These are phyloP conservation scores for Scopus umbretta DNA, from an alignment of 2,113 vertebrate species.

Conservation along the genomic window DNA sequence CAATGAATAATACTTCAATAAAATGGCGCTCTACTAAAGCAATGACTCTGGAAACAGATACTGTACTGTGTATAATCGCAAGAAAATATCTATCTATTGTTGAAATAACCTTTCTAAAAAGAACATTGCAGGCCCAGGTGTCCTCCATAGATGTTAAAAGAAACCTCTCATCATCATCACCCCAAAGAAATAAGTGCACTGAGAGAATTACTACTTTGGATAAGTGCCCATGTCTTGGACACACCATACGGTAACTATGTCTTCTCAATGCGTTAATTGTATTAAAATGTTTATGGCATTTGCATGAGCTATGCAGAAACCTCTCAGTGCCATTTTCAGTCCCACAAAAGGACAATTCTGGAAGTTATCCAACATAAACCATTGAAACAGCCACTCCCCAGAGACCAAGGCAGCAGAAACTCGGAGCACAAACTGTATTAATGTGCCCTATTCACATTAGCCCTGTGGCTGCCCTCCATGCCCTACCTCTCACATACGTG, in stretches of 20 bases:
- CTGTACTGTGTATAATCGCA: neutral
- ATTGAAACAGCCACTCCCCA: neutral
- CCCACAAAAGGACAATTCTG: neutral
- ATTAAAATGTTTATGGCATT: neutral
- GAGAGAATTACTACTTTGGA: neutral
- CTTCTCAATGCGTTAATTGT: neutral
- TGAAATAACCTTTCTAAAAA: slow-evolving; percentile 5
- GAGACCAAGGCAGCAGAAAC: neutral
- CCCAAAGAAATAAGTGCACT: neutral
- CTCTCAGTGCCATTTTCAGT: neutral
- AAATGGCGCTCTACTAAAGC: neutral
- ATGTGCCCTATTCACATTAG: neutral
- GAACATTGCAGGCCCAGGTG: neutral
- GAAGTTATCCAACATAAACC: neutral
- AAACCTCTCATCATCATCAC: neutral
- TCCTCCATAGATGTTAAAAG: neutral
- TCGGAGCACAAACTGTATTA: neutral
- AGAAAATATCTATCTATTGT: neutral
- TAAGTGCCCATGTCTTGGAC: neutral
- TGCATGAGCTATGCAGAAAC: neutral
- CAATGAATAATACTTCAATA: slow-evolving; percentile 5
- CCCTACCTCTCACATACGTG: neutral
- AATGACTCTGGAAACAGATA: neutral
- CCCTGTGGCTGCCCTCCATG: neutral
- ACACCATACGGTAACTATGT: neutral